Conservation (phyloP, 2,797 vertebrate genomes). For the Florisuga fusca region DNA sequence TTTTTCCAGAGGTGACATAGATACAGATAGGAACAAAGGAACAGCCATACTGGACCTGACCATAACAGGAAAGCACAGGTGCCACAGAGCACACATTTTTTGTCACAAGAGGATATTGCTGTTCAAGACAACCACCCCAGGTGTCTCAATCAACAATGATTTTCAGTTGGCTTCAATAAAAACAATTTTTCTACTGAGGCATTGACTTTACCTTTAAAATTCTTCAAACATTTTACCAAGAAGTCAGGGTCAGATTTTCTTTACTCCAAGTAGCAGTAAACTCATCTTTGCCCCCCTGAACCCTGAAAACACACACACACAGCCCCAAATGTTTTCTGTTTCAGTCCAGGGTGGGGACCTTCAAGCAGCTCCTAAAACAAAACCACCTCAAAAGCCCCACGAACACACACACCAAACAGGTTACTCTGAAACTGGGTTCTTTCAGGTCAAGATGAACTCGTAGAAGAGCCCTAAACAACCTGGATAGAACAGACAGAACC, state of each 20-base stretch:
- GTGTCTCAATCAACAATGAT: not conserved
- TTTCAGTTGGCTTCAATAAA: not conserved
- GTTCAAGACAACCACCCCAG: not conserved
- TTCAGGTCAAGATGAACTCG: not conserved
- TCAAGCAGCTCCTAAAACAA: not conserved
- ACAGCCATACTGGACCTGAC: not conserved
- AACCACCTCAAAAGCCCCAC: rapidly evolving
- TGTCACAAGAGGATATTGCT: not conserved
- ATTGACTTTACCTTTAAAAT: not conserved
- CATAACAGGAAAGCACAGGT: not conserved
- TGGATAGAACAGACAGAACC: rapidly evolving
- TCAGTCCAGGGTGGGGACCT: too few species aligned
- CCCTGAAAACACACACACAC: not conserved
- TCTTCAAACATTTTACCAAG: not conserved
- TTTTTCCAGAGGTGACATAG: not conserved
- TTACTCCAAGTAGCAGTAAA: not conserved
- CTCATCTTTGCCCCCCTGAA: not conserved
- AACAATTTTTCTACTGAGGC: not conserved
- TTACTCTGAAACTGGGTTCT: rapidly evolving
- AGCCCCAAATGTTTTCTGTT: not conserved
- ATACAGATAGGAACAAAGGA: not conserved
- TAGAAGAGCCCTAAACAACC: not conserved
- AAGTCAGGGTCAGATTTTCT: not conserved
- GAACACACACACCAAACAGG: rapidly evolving
- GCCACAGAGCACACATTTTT: rapidly evolving